Evolutionary conservation across 1,140 invertebrate species (phyloP), one percentile per base, ranked within the genome.

Genomic region (Sitobion miscanthi): DNA sequence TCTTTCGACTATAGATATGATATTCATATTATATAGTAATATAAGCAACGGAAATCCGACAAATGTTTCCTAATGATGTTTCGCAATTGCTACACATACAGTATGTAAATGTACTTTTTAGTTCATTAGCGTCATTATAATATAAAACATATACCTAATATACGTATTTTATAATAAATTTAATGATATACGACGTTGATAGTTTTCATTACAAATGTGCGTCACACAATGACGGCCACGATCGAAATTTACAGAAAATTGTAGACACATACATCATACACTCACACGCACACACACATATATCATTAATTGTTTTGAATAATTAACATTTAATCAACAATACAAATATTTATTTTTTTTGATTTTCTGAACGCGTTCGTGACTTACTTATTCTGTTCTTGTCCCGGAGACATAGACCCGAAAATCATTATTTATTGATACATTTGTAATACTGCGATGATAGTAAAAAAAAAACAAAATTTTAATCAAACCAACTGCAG

Each of bases 41-140:
- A 45, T 17, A 38, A 30, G 54, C 4, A 5, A 42, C 54, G 38
- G 52, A 90, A 90, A 45, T 62, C 38, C 47, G 90, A 91, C 90
- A 91, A 91, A 91, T 83, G 90, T 91, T 83, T 21, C 38, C 45
- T 91, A 91, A 91, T 91, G 62, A 83, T 25, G 90, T 83, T 91
- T 83, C 47, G 77, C 90, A 49, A 91, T 83, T 38, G 90, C n/a
- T 83, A 83, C 47, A 91, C 45, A 49, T 82, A 38, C 23, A 35
- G 8, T 38, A 83, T 91, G 69, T 91, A 83, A 91, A 91, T 91
- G 69, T 83, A 77, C 5, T 83, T 91, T 83, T 91, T 83, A 91
- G 62, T 91, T 91, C 90, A 91, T 91, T 91, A 91, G 90, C 47
- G 77, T 91, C n/a, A 90, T 90, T 90, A 90, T 90, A 69, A 69